Evolutionary conservation across 1,140 invertebrate species (phyloP).

Genomic region (Tyrophagus putrescentiae): DNA sequence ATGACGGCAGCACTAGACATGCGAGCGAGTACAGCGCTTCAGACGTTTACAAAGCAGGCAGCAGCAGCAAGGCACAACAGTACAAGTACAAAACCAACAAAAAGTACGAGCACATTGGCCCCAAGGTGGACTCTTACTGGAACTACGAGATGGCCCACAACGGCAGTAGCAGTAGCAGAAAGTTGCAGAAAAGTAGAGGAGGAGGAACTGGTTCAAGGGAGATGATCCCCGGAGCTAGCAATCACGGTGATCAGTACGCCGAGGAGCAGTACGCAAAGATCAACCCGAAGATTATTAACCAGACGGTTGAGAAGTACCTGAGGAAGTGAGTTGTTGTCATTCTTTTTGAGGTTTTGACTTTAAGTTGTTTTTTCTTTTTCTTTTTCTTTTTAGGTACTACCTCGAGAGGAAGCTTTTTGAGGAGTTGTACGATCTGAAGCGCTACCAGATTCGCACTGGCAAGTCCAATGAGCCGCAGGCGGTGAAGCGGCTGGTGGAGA

Average conservation of each 20-base stretch:
- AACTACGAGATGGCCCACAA: neutral
- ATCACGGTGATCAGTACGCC: neutral
- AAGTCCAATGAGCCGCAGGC: slow-evolving; percentile 72
- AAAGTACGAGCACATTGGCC: slow-evolving; percentile 5
- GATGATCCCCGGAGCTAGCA: neutral
- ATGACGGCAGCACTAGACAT: neutral
- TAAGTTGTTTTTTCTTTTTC: neutral
- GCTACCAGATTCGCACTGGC: slow-evolving; percentile 73
- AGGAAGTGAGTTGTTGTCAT: slow-evolving; percentile 17
- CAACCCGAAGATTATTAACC: slow-evolving; percentile 16
- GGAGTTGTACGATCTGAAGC: slow-evolving; percentile 76
- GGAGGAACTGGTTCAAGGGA: neutral
- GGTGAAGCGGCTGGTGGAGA: slow-evolving; percentile 63
- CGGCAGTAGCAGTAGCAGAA: neutral
- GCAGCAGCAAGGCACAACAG: no score
- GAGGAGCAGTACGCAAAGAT: slow-evolving; percentile 1
- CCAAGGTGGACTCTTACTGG: slow-evolving; percentile 13
- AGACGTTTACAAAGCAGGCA: no score
- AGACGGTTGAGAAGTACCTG: slow-evolving; percentile 21
- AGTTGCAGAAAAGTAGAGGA: neutral
- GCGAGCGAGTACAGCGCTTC: no score
- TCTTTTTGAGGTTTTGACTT: neutral
- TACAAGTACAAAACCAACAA: no score
- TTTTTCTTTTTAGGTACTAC: slow-evolving; percentile 47
- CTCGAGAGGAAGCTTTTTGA: slow-evolving; percentile 84